Evolutionary conservation across 2,797 vertebrate species (phyloP).

Genomic region (Bradypodion ventrale): DNA sequence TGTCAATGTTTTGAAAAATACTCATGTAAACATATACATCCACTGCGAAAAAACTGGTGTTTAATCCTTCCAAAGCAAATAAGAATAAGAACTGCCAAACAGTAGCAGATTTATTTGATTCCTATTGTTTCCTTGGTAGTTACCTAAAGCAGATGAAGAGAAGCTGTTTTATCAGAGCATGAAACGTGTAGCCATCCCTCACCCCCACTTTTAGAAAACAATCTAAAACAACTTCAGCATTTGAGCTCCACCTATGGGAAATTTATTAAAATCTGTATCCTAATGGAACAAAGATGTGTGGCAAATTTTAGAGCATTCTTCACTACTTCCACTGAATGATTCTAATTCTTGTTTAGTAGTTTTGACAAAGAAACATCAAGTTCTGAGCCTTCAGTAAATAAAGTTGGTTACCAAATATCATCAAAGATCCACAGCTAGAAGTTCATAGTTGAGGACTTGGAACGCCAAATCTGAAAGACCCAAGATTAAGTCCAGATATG

Average conservation of each 20-base stretch:
- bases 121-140: not conserved
- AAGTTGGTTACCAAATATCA: too few species aligned
- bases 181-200: not conserved
- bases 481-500: not conserved
- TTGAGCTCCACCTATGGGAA: conserved; percentile 76
- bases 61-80: not conserved
- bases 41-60: not conserved
- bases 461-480: not conserved
- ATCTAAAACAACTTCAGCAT: conserved; percentile 63
- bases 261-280: not conserved
- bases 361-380: not conserved
- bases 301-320: not conserved
- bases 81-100: not conserved
- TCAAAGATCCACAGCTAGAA: too few species aligned
- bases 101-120: not conserved
- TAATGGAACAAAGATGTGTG: not conserved
- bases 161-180: not conserved
- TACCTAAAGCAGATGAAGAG: not conserved
- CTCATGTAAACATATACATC: not conserved
- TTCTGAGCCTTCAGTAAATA: not conserved
- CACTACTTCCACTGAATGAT: not conserved
- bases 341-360: not conserved
- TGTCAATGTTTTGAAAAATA: not conserved
- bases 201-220: not conserved
- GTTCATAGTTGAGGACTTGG: not conserved